These are phyloP conservation scores for Saccostrea glomerata DNA, from an alignment of 1,140 invertebrate genomes.

Conservation along the genomic window DNA sequence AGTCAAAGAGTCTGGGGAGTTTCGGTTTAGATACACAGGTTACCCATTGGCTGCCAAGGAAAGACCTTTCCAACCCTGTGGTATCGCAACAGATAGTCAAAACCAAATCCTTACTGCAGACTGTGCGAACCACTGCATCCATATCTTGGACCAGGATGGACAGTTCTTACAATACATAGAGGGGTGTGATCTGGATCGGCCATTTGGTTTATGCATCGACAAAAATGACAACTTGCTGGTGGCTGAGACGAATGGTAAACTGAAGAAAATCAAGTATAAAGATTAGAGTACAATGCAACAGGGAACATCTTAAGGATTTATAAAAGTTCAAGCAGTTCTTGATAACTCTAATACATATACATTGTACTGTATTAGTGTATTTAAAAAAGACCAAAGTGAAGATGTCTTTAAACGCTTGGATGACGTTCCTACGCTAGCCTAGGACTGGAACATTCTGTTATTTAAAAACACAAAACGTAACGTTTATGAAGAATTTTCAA, in stretches of 20 bases:
- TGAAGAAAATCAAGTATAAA: no score
- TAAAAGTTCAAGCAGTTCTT: no score
- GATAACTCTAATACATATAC: no score
- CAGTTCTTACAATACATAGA: background rate
- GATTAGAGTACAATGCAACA: no score
- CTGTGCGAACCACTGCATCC: constrained; percentile 1
- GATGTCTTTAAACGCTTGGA: no score
- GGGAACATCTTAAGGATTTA: no score
- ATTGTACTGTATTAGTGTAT: no score
- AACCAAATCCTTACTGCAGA: background rate
- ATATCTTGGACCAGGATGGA: background rate
- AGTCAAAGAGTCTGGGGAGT: background rate
- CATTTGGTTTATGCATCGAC: background rate
- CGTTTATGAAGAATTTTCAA: no score
- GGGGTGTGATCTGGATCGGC: background rate
- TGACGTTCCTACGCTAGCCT: no score
- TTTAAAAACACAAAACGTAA: no score
- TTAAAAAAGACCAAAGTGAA: no score
- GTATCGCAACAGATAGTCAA: background rate
- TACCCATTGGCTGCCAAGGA: background rate
- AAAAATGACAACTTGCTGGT: background rate
- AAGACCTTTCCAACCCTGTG: background rate
- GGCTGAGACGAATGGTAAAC: background rate
- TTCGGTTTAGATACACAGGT: background rate
- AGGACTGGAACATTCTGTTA: no score